Base-by-base conservation (phyloP, 2,797 vertebrate genomes). In the Cirrhinus molitorella region DNA sequence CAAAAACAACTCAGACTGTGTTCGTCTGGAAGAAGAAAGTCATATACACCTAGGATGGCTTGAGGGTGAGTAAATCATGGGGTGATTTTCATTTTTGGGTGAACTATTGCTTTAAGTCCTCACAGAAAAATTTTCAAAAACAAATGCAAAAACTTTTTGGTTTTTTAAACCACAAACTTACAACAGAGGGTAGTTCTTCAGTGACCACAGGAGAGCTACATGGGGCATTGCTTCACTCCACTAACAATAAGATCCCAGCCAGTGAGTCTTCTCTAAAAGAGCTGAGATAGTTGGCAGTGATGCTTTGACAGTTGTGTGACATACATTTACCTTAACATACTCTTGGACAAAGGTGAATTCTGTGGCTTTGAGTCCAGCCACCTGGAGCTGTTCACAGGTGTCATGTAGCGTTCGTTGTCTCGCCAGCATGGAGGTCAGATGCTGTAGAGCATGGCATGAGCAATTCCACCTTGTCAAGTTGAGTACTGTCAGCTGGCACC, bases 321-420 rank as follows among this genome's bases (percentile, higher is more conserved):
- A 78, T 71, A 81, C 68, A 83, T 83, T 75, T 83, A 79, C 23
- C 75, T 73, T 16, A 43, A 83, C 74, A 86, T 86, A 37, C 25
- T 78, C 57, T 28, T 66, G 67, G 12, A 85, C 76, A 61, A 86
- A 86, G 34, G 49, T 59, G 12, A 74, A 43, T 82, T 78, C 59
- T 74, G 61, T 73, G 31, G 61, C 31, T 51, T 80, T 79, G 84
- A 82, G 65, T 28, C 31, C 19, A 53, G 67, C 34, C 80, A 86
- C 68, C 74, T 82, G 72, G 49, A 81, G 53, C 53, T 81, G 59
- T 59, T 73, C 80, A 66, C 45, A 66, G 57, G 45, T 82, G 80
- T 65, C 80, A 82, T 53, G 59, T 74, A 51, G 23, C 34, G 23
- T 23, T 28, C 1, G 11, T 67, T 76, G 72, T 76, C 61, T 37